These are phyloP conservation scores for Augochlora pura DNA, from an alignment of 1,140 invertebrate genomes.

Conservation along the genomic window DNA sequence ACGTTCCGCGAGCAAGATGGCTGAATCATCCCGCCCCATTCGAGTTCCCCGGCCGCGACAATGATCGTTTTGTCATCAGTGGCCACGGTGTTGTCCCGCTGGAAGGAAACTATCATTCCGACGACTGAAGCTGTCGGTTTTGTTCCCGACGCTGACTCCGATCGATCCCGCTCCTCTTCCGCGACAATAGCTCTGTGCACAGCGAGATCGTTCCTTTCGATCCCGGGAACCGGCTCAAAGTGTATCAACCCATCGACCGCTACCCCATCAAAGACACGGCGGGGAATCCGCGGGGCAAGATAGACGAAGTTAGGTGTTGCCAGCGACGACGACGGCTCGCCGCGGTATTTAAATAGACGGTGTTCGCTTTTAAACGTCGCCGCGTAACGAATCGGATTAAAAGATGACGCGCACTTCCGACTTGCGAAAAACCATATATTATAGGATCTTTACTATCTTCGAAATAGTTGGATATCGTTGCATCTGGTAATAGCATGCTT, in stretches of 20 bases:
- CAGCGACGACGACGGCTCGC: not conserved
- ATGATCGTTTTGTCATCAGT: not conserved
- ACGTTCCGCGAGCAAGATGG: no score
- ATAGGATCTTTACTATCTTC: no score
- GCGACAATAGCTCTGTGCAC: not conserved
- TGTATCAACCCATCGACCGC: not conserved
- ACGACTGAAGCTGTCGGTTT: not conserved
- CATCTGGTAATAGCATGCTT: no score
- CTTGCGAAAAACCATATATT: no score
- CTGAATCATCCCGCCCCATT: no score
- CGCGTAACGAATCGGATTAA: no score
- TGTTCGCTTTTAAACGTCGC: not conserved
- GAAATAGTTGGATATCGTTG: no score
- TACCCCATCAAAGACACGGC: not conserved
- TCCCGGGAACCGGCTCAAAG: not conserved
- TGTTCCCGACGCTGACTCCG: not conserved
- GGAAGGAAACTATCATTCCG: not conserved
- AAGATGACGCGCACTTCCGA: no score
- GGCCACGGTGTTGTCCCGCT: not conserved
- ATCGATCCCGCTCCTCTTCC: not conserved
- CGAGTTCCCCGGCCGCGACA: not conserved
- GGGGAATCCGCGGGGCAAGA: not conserved
- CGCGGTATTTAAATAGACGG: not conserved
- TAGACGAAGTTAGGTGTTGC: not conserved
- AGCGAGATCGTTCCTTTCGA: constrained; percentile 3